Evolutionary conservation across 2,888 invertebrate species (phyloP), one percentile per base, ranked within the genome.

Genomic region (Cybosia mesomella): DNA sequence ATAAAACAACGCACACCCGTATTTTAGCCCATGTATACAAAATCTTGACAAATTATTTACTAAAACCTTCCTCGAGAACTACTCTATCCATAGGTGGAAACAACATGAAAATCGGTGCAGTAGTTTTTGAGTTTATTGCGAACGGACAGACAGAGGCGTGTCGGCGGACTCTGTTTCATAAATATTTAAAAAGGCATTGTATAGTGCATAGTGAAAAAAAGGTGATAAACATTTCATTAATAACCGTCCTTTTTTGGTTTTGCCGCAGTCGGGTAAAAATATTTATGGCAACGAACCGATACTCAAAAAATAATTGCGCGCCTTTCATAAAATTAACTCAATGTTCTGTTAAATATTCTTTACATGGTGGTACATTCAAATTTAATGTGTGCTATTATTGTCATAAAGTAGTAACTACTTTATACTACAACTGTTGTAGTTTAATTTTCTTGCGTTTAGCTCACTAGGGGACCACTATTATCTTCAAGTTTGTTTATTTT

Each of bases 401-500:
- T 10, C 39, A 39, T 43, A 18, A 18, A 7, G 18, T 43, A 49
- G 18, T 28, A 4, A 28, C 28, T 28, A 28, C 28, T 28, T 28
- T 2, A 28, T 28, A 5, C 28, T 28, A 28, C 28, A 28, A 28
- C 28, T 28, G 5, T 49, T 49, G 43, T 49, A 49, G 49, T 49
- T 49, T 18, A n/a, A 49, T 49, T 49, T 49, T n/a, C 49, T 49
- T 49, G 49, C 49, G 49, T 49, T 49, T 49, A 49, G n/a, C 49
- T 49, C 49, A n/a, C 49, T n/a, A 18, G n/a, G n/a, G 8, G 9
- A 43, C 43, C n/a, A 49, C 18, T 18, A 49, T 49, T 49, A 49
- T 49, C n/a, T 49, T 49, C 18, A 49, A 49, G 49, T 49, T 49
- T 49, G 49, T 49, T 49, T 43, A 43, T 43, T 43, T 43, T 43